Base-by-base conservation (phyloP, 2,797 vertebrate species). In the Bufotes viridis region DNA sequence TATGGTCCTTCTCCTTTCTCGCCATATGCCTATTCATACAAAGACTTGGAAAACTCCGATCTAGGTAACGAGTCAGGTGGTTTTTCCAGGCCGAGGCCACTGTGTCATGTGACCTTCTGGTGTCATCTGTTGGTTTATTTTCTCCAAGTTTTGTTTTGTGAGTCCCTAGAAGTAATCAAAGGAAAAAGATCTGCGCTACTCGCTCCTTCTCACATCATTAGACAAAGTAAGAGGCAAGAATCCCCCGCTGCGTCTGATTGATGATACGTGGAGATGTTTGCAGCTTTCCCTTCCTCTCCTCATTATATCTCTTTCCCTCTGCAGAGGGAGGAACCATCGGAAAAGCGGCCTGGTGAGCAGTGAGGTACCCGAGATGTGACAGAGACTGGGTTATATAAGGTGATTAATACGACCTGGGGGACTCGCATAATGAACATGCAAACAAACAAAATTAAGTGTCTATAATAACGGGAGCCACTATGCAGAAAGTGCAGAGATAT, bases 401-500 rank as follows among this genome's bases (percentile, higher is more conserved):
- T 82, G 83, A 89, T 85, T 80, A 85, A 81, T 89, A 34, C 22
- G 42, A 85, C 34, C 87, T 58, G 78, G 22, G 55, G 78, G 83
- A 80, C 55, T 49, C 78, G 65, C 81, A 34, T 82, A 89, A 86
- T 65, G 84, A 81, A 63, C 55, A 81, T 75, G 80, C 53, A 89
- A 89, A 86, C 87, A 67, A 89, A 82, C 87, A 89, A 75, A 78
- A 88, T 88, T 61, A 88, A 88, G 82, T 80, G 87, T 22, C 60
- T 80, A 58, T 74, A 81, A 82, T 69, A 83, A 84, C 78, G 12
- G 53, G 60, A 26, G 55, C n/a, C 72, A 15, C 82, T 22, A 29
- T 51, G 74, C 60, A 55, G 83, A 22, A 76, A 76, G 34, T 8
- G 22, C 22, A 24, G 63, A 49, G 29, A 65, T 57, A 22, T 11